Evolutionary conservation across 64 coral and sea anemone species (phyloP), one percentile per base, ranked within the genome.

Genomic region (Montipora foliosa): DNA sequence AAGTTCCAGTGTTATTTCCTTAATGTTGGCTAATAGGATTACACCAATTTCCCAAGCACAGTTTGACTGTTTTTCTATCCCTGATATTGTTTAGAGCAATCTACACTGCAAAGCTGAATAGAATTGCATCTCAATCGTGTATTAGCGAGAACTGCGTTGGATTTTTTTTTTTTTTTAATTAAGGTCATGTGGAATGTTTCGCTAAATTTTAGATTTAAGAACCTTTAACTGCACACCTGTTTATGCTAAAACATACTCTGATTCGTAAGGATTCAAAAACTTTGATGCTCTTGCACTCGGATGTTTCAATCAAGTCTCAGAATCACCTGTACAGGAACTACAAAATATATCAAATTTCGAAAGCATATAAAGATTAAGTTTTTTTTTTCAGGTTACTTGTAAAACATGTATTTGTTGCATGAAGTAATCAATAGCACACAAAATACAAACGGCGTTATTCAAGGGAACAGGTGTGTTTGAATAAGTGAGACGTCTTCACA

Each of bases 401-500:
- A 37, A 22, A 71, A 50, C 13, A 1, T 49, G 13, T 12, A 67
- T 67, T 37, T 13, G 17, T 66, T n/a, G 5, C 2, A 3, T 9
- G 0, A 66, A 11, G 70, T 21, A 49, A 49, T 19, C 50, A 14
- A 68, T 83, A 46, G 67, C 67, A 47, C 4, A 17, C 14, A 19
- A 71, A 86, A 86, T 37, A 45, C 46, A 86, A 86, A 86, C 62
- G 24, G 46, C 44, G 67, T 21, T 21, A 45, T 86, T 24, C 8
- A 12, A 69, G 16, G 15, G 13, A 24, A 70, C 82, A 64, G 82
- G 64, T 86, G 82, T 86, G 66, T 86, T 86, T 86, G 17, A 50
- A 49, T 71, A 4, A 51, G 24, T 51, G 64, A 71, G n/a, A 44
- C 14, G 24, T 71, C 47, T 49, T 20, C 50, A 19, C 19, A 6